Conservation (phyloP, 2,888 invertebrate species). For the Nephrotoma flavescens region DNA sequence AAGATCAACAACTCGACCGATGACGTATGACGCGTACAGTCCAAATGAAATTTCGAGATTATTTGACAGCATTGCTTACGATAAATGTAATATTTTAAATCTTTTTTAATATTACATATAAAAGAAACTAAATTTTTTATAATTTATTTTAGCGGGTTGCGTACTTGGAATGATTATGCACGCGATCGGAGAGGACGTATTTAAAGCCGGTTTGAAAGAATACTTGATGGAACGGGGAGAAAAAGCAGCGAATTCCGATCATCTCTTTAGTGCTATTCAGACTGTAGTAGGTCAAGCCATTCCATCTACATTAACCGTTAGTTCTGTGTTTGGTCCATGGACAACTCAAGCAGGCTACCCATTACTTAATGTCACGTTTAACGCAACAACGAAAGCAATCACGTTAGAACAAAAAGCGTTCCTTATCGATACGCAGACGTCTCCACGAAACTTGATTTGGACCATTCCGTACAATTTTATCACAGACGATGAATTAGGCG, state of each 20-base stretch:
- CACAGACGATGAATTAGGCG: background rate
- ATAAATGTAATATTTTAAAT: conserved; percentile 45
- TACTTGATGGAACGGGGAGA: conserved; percentile 22
- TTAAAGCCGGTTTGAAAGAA: background rate
- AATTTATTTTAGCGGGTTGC: background rate
- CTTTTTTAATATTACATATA: background rate
- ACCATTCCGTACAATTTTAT: conserved; percentile 23
- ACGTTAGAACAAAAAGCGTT: background rate
- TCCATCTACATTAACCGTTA: conserved; percentile 32
- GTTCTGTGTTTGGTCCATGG: conserved; percentile 47
- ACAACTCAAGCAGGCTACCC: conserved; percentile 44
- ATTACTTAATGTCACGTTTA: conserved; percentile 35
- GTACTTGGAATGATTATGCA: conserved; percentile 19
- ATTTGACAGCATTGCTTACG: conserved; percentile 76
- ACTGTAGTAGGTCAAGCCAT: conserved; percentile 20
- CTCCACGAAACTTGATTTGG: conserved; percentile 17
- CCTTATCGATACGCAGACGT: background rate
- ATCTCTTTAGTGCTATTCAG: conserved; percentile 26
- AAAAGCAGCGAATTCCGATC: conserved; percentile 23
- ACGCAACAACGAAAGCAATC: conserved; percentile 28
- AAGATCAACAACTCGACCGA: conserved; percentile 59
- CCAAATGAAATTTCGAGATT: conserved; percentile 71
- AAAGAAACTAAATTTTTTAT: background rate
- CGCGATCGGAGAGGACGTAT: background rate
- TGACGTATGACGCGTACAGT: conserved; percentile 65